Conservation (phyloP, 2,797 vertebrate species). For the Pitangus sulphuratus region DNA sequence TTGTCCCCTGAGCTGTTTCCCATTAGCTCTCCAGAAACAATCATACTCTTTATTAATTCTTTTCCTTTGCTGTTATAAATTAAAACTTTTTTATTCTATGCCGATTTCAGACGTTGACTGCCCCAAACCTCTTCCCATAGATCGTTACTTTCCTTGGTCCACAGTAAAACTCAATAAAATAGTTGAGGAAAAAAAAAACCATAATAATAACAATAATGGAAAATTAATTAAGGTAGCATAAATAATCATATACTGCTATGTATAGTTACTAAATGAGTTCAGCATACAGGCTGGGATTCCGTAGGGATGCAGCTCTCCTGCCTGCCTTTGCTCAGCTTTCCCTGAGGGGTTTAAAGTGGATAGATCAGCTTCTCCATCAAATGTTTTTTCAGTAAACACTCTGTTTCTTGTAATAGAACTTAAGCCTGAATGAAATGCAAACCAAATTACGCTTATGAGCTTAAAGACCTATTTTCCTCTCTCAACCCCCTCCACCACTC, state of each 20-base stretch:
- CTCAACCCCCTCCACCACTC: neutral
- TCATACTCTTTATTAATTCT: neutral
- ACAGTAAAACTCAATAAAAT: neutral
- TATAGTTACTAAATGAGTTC: neutral
- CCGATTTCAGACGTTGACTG: neutral
- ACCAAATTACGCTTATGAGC: neutral
- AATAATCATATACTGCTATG: neutral
- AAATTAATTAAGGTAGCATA: neutral
- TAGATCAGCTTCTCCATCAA: neutral
- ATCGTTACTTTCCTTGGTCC: neutral
- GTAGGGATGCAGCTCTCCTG: neutral
- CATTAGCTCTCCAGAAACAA: neutral
- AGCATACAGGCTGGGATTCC: neutral
- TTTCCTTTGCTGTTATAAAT: neutral
- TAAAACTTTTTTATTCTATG: neutral
- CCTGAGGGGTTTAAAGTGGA: neutral
- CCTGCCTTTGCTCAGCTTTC: neutral
- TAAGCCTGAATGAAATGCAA: neutral
- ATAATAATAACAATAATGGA: neutral
- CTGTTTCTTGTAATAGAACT: neutral
- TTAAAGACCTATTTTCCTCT: neutral
- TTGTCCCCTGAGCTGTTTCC: neutral
- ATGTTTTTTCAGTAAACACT: neutral
- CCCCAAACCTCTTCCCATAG: neutral
- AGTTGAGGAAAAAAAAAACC: neutral